These are phyloP conservation scores for Mormyrus iriodes DNA, from an alignment of 2,113 vertebrate species.

Conservation along the genomic window DNA sequence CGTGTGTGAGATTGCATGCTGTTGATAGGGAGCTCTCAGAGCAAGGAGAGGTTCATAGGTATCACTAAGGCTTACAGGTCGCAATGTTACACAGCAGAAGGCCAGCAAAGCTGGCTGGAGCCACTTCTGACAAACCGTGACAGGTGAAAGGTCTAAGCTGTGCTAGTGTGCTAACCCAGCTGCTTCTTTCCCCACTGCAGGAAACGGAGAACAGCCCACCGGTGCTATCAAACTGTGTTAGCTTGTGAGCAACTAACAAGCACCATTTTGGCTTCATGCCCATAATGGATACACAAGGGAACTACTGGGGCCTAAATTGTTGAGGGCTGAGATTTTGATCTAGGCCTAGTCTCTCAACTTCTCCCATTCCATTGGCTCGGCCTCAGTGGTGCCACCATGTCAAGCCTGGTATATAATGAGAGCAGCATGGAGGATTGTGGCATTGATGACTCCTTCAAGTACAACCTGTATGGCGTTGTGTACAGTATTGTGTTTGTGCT, in stretches of 20 bases:
- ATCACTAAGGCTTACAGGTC: background rate
- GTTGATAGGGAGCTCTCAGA: background rate
- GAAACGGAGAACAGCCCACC: constrained; percentile 8
- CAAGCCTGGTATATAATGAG: constrained; percentile 64
- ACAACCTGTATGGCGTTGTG: constrained; percentile 88
- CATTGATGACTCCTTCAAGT: constrained; percentile 95
- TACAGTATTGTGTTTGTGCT: constrained; percentile 93
- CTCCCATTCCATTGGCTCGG: background rate
- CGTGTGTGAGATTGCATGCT: background rate
- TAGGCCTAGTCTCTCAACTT: background rate
- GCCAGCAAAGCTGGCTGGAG: background rate
- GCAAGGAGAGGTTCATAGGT: background rate
- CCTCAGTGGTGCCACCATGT: constrained; percentile 42
- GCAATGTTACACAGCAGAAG: background rate
- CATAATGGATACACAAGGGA: constrained; percentile 9
- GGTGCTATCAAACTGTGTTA: background rate
- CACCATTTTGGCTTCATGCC: background rate
- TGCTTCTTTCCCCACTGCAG: constrained; percentile 18
- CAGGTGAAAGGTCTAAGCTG: constrained; percentile 1
- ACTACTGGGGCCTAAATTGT: constrained; percentile 8
- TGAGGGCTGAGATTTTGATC: constrained; percentile 17
- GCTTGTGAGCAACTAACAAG: background rate
- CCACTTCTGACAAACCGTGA: constrained; percentile 14
- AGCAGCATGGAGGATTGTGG: constrained; percentile 79
- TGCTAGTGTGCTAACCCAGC: constrained; percentile 11